These are phyloP conservation scores for Crocodylus rhombifer DNA, from an alignment of 2,797 vertebrate species.

Conservation along the genomic window DNA sequence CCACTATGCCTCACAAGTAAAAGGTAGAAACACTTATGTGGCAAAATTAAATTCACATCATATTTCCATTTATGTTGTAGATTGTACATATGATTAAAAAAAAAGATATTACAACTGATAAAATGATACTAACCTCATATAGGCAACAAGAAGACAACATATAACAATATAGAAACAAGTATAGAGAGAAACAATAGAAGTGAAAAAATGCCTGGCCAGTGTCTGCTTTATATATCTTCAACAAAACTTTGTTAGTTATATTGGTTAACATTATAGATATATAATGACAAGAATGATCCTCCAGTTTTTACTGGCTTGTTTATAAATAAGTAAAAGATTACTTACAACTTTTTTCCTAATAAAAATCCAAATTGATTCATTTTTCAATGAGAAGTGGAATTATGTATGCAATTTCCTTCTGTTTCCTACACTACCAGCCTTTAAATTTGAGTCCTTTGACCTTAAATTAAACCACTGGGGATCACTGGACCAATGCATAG, in stretches of 20 bases:
- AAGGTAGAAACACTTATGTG: neutral
- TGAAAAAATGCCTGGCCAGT: neutral
- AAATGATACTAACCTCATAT: neutral
- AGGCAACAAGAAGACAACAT: neutral
- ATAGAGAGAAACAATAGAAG: neutral
- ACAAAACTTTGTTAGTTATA: neutral
- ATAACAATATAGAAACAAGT: neutral
- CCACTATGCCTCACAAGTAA: neutral
- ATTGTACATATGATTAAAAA: neutral
- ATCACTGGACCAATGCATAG: neutral
- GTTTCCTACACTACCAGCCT: neutral
- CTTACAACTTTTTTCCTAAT: neutral
- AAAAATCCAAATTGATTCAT: neutral
- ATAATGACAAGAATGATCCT: neutral
- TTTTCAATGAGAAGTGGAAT: conserved; percentile 15
- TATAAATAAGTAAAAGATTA: neutral
- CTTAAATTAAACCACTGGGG: neutral
- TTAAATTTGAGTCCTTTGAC: neutral
- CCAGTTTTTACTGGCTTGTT: conserved; percentile 16
- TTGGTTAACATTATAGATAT: neutral
- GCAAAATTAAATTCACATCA: neutral
- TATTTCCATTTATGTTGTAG: conserved; percentile 4
- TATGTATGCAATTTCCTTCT: conserved; percentile 9
- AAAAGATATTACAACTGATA: neutral
- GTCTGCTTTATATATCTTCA: neutral